Conservation (phyloP, 2,888 invertebrate genomes). For the Ethmia dodecea region DNA sequence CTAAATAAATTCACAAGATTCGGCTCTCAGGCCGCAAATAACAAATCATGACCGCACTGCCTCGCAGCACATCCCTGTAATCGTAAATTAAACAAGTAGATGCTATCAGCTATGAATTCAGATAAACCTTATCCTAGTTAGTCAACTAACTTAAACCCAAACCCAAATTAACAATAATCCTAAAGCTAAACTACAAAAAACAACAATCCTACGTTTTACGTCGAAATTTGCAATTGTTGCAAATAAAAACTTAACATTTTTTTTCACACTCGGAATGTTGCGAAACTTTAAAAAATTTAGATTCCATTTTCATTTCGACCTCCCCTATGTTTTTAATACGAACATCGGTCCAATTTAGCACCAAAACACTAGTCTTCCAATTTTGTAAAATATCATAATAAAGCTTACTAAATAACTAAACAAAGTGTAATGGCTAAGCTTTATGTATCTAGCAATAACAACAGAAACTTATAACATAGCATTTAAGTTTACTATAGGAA, state of each 20-base stretch:
- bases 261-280: conserved; percentile 63
- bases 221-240: conserved; percentile 65
- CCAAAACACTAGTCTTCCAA: conserved; percentile 76
- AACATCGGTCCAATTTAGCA: conserved; percentile 71
- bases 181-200: conserved; percentile 66
- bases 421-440: conserved; percentile 69
- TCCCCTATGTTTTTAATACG: conserved; percentile 43
- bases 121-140: conserved; percentile 71
- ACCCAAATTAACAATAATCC: conserved; percentile 76
- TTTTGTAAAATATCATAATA: conserved; percentile 63
- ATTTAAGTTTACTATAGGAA: conserved; percentile 60
- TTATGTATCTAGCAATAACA: conserved; percentile 74
- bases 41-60: conserved; percentile 54
- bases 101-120: conserved; percentile 69
- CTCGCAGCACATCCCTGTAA: conserved; percentile 75
- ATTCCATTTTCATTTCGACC: conserved; percentile 40
- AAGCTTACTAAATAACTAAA: conserved; percentile 71
- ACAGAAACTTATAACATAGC: conserved; percentile 72
- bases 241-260: conserved; percentile 74
- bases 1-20: conserved; percentile 54
- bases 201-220: conserved; percentile 66
- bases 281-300: conserved; percentile 35
- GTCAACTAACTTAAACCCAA: conserved; percentile 74
- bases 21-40: conserved; percentile 39
- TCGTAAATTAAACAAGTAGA: conserved; percentile 67